Evolutionary conservation across 2,797 vertebrate species (phyloP), one percentile per base, ranked within the genome.

Genomic region (Halcyon smyrnensis): DNA sequence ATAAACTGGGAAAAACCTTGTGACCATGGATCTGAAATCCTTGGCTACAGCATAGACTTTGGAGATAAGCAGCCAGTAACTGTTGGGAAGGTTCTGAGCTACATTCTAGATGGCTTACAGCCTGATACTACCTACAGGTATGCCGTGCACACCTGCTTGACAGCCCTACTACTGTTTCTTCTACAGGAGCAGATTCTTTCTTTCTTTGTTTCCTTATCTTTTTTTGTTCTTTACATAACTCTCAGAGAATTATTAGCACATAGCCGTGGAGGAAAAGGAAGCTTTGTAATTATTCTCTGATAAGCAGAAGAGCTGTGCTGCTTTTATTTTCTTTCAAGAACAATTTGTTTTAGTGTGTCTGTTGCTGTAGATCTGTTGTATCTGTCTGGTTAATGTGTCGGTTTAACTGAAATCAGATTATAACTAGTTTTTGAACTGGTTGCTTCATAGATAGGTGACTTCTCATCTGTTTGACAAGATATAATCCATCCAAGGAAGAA

Each of bases 51-150:
- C 98, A 99, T 99, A 68, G 99, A 99, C 98, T 98, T 99, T 25
- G 99, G 99, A 91, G 99, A 99, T 94, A 98, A 98, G 76, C 99
- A 99, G 94, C 98, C 99, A 16, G 65, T 99, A 34, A 97, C 97
- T 19, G 98, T 99, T 21, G 99, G 99, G 62, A 99, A 99, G 46
- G 97, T 98, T 97, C 98, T 98, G 88, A 99, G 97, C 98, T 98
- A 98, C 97, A 92, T 99, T 96, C 98, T 99, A 96, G 98, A 98
- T 81, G 98, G 98, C 95, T 98, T 99, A 97, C 99, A 99, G 97
- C 99, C 99, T 30, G 99, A 99, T 98, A 99, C 99, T 98, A 99
- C 98, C 97, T 99, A 99, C 98, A 99, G 99, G 99, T 99, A 98
- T 8, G 86, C 25, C 34, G 1, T 59, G 57, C 67, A 78, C 84